Base-by-base conservation (phyloP, 2,888 invertebrate species). In the Chironomus tentans region DNA sequence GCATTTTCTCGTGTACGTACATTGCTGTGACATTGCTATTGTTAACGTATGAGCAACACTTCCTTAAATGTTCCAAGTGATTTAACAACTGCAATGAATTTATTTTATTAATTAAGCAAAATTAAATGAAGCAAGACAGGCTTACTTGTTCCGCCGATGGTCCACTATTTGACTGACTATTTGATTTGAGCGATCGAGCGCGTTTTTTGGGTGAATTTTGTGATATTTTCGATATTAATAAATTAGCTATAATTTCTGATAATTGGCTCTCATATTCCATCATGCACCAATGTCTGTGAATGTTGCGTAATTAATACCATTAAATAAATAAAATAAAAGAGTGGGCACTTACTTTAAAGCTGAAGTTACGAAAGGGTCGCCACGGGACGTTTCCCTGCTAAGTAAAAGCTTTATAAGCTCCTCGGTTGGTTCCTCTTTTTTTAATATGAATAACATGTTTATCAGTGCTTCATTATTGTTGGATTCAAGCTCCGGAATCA, bases 131-230 rank as follows among this genome's bases (percentile, higher is more conserved):
- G n/a, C 76, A 70, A 56, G n/a, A 38, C 38, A 4, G 28, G 24
- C 79, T 77, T 82, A 89, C 89, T 85, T 92, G 91, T 84, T 94
- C 94, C 71, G 94, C 90, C 79, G 90, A 89, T 74, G 93, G 93
- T 78, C 90, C 89, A 76, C 91, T 90, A 78, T 89, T 88, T 61
- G 87, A 86, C 77, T 87, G 86, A 80, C 91, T 88, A 81, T 88
- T 91, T 80, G 91, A 90, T 82, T 91, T 91, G 15, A 88, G 88
- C 13, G 91, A 87, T 71, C 95, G 88, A 91, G 96, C 96, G 85
- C 95, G 87, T 83, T 96, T 97, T 81, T 93, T 95, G 6, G 96
- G 96, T 78, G 93, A 93, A 47, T 93, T 92, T 77, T 92, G 91
- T 75, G 94, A 94, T 84, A 93, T 94, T 81, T 93, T 88, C 78